A percentile compares a stretch with the other conserved stretches of the same genome.
These are phyloP conservation scores for Dicranocentrus wangi DNA, from an alignment of 2,888 invertebrate genomes.

Conservation along the genomic window DNA sequence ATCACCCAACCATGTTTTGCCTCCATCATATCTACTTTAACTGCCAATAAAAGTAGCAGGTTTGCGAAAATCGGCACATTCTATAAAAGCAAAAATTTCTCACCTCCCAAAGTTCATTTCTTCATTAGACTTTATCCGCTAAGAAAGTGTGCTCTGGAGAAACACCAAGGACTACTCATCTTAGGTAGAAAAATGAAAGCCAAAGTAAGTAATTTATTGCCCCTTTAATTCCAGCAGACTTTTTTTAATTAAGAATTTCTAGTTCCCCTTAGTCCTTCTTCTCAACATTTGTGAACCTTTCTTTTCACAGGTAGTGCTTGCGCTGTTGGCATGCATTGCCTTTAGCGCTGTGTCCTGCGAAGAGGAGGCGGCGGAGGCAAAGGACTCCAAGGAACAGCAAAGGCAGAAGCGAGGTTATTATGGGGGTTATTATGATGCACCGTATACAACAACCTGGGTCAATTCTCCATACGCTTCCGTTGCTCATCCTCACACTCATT, in stretches of 20 bases:
- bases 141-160: conserved; percentile 15
- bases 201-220: conserved; percentile 25
- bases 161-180: background rate
- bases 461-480: background rate
- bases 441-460: conserved; percentile 6
- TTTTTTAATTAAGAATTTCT: too few species aligned
- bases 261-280: too few species aligned
- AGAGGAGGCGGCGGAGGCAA: background rate
- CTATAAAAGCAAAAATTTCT: conserved; percentile 39
- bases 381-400: background rate
- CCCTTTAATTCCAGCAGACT: background rate
- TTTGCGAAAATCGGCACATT: conserved; percentile 33
- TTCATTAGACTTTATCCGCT: conserved; percentile 20
- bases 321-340: conserved; percentile 9
- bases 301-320: conserved; percentile 12
- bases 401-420: conserved; percentile 52
- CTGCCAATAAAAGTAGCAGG: conserved; percentile 24
- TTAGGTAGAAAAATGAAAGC: conserved; percentile 27
- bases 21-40: conserved; percentile 7
- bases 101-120: conserved; percentile 39
- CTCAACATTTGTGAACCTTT: too few species aligned
- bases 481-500: background rate
- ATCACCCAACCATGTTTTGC: conserved; percentile 17
- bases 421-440: conserved; percentile 45
- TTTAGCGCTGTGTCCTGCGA: background rate